A percentile compares a stretch with the other conserved stretches of the same genome.
phyloP scores from a whole-genome alignment of 2,113 vertebrate species.

The Anas platyrhynchos region DNA sequence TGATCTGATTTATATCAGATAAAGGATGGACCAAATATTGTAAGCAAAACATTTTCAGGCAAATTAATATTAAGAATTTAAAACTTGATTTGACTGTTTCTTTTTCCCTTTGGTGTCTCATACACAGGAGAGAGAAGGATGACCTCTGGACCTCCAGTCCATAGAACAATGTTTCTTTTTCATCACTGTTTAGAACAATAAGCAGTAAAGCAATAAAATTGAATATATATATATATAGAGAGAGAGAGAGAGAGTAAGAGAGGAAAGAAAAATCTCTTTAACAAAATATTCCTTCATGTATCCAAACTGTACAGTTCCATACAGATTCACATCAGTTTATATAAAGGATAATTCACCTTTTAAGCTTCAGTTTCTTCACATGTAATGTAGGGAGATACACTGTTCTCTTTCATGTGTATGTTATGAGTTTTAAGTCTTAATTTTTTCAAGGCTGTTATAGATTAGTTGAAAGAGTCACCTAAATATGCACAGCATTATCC shows the following conservation, averaged over 20 bases:
- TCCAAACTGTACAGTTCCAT: background rate
- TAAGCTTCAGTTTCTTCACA: background rate
- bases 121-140: background rate
- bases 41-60: background rate
- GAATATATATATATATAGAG: background rate
- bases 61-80: background rate
- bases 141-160: background rate
- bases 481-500: background rate
- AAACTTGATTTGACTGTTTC: rapidly evolving
- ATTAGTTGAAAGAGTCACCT: background rate
- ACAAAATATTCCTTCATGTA: background rate
- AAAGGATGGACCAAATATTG: background rate
- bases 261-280: background rate
- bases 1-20: background rate
- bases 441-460: background rate
- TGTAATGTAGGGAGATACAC: background rate
- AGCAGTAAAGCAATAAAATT: no score
- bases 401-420: background rate
- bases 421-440: background rate
- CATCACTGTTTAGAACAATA: background rate
- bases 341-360: background rate
- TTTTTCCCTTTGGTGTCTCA: background rate
- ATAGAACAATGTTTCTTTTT: background rate
- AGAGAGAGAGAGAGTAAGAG: background rate
- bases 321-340: background rate